phyloP scores from a whole-genome alignment of 2,797 vertebrate species.

The Myotis daubentonii region DNA sequence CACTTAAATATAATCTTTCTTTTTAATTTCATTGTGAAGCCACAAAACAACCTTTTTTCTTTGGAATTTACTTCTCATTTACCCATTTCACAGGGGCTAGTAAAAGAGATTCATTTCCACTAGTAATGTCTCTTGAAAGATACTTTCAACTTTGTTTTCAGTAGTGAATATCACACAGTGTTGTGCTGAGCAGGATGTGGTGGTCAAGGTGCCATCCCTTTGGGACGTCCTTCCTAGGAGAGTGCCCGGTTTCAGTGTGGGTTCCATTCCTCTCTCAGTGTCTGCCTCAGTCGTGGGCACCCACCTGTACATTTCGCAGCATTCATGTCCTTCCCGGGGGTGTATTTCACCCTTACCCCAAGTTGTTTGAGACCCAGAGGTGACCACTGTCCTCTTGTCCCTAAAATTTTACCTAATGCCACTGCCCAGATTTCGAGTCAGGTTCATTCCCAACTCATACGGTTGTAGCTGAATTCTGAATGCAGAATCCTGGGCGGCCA shows the following conservation, averaged over 20 bases:
- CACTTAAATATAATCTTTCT: neutral
- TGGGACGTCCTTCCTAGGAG: neutral
- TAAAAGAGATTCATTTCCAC: neutral
- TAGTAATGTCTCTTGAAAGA: neutral
- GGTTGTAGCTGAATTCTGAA: neutral
- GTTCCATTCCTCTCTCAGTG: neutral
- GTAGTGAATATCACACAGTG: neutral
- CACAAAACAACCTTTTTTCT: neutral
- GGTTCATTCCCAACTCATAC: neutral
- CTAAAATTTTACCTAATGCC: neutral
- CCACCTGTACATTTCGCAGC: neutral
- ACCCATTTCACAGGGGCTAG: neutral
- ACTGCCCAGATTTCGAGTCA: neutral
- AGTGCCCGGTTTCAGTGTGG: neutral
- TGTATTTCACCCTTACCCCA: neutral
- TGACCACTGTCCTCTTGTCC: neutral
- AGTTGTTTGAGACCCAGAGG: neutral
- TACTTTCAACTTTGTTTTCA: neutral
- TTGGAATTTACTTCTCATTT: constrained; percentile 40
- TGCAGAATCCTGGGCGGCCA: neutral
- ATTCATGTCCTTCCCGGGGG: neutral
- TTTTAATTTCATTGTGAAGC: constrained; percentile 21
- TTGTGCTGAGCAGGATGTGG: neutral
- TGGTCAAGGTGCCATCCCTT: neutral
- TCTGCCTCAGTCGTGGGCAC: neutral